phyloP scores from a whole-genome alignment of 2,113 vertebrate genomes.

The Corapipo altera region DNA sequence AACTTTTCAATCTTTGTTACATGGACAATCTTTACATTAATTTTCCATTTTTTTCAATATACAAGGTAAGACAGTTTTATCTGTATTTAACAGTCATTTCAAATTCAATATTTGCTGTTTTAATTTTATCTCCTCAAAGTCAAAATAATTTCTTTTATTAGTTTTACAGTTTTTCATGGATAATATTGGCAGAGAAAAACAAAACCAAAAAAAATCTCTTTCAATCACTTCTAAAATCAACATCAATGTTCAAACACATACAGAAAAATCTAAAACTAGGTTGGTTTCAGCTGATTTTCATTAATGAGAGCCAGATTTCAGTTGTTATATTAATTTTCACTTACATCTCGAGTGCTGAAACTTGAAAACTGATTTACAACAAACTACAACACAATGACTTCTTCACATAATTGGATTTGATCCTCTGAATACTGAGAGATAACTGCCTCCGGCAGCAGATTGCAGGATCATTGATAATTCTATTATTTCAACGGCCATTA shows the following conservation, averaged over 20 bases:
- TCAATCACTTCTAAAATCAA: neutral
- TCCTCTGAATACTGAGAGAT: neutral
- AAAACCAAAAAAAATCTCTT: neutral
- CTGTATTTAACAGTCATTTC: neutral
- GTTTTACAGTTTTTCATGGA: neutral
- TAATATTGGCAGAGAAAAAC: neutral
- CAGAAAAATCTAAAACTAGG: neutral
- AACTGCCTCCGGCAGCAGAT: neutral
- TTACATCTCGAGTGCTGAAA: neutral
- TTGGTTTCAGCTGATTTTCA: neutral
- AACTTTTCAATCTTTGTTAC: neutral
- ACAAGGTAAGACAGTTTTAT: neutral
- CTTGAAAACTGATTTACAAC: neutral
- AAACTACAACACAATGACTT: neutral
- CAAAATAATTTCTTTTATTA: neutral
- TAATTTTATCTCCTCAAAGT: neutral
- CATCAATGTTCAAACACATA: accelerated
- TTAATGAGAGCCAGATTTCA: neutral
- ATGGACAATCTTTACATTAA: neutral
- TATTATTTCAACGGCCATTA: neutral
- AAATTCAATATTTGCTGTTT: neutral
- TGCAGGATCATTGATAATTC: neutral
- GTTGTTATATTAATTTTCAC: neutral
- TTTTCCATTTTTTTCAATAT: neutral
- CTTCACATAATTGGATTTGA: neutral